A percentile compares a stretch with the other conserved stretches of the same genome.
These are phyloP conservation scores for Rhopalosiphum maidis DNA, from an alignment of 1,140 invertebrate species.

Conservation along the genomic window DNA sequence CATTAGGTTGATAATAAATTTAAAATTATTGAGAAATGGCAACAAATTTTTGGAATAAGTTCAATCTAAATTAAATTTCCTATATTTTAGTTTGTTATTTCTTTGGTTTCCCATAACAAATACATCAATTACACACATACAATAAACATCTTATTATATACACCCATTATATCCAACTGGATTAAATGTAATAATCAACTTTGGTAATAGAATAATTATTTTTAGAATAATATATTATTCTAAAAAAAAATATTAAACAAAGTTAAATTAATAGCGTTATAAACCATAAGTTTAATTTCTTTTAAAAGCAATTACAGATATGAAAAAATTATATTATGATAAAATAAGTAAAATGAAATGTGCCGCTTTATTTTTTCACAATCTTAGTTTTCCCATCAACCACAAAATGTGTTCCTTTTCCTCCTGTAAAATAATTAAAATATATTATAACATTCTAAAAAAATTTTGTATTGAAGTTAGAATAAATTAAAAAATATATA, in stretches of 20 bases:
- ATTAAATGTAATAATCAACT: neutral
- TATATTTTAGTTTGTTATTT: neutral
- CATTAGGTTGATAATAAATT: neutral
- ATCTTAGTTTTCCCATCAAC: constrained; percentile 22
- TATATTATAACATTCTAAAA: neutral
- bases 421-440: constrained; percentile 28
- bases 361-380: neutral
- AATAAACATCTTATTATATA: neutral
- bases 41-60: too few species aligned
- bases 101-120: neutral
- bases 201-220: neutral
- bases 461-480: neutral
- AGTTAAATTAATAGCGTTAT: neutral
- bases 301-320: constrained; percentile 18
- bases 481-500: neutral
- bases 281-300: constrained; percentile 5
- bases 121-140: neutral
- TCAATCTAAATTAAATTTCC: too few species aligned
- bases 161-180: neutral
- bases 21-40: too few species aligned
- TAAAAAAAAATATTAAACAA: neutral
- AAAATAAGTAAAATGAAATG: neutral
- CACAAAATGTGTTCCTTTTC: neutral
- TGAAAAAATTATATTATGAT: neutral
- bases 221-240: neutral